A percentile compares a stretch with the other conserved stretches of the same genome.
Conservation (phyloP, 2,797 vertebrate genomes). For the Aeoliscus strigatus region DNA sequence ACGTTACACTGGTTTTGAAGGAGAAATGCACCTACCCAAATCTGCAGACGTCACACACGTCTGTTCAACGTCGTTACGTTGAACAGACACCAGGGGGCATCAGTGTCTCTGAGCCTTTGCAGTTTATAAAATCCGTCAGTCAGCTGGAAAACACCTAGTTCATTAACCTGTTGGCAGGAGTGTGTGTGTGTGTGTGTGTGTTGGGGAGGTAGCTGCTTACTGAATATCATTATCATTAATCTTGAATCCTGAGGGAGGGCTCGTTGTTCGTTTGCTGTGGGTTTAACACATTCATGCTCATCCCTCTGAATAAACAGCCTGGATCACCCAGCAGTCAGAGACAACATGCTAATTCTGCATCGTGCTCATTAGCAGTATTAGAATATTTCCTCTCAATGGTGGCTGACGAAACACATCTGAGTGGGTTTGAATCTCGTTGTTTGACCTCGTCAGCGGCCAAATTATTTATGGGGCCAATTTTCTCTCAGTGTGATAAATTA, state of each 20-base stretch:
- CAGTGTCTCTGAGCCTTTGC: constrained; percentile 31
- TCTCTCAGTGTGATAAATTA: constrained; percentile 1
- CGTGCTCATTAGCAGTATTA: constrained; percentile 11
- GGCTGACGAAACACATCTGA: constrained; percentile 1
- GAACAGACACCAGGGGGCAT: neutral
- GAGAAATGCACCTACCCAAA: no score
- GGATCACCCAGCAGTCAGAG: constrained; percentile 33
- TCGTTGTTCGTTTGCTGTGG: constrained; percentile 48
- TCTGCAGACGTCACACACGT: no score
- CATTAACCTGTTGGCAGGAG: constrained; percentile 48
- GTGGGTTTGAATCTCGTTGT: no score
- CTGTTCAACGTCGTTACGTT: no score
- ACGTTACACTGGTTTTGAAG: no score
- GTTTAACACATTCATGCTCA: constrained; percentile 38
- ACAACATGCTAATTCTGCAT: constrained; percentile 23
- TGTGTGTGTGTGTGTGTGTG: no score
- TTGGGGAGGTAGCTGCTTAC: constrained; percentile 22
- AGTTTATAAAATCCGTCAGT: no score
- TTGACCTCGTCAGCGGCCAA: neutral
- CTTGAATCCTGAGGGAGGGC: constrained; percentile 34
- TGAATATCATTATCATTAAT: constrained; percentile 56
- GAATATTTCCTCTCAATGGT: constrained; percentile 1
- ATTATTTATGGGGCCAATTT: constrained; percentile 13
- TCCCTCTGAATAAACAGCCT: constrained; percentile 49
- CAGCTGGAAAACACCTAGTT: constrained; percentile 24